Percentiles rank a stretch among this genome's conserved stretches.
phyloP scores from a whole-genome alignment of 2,888 invertebrate genomes.

The Empis stercorea region DNA sequence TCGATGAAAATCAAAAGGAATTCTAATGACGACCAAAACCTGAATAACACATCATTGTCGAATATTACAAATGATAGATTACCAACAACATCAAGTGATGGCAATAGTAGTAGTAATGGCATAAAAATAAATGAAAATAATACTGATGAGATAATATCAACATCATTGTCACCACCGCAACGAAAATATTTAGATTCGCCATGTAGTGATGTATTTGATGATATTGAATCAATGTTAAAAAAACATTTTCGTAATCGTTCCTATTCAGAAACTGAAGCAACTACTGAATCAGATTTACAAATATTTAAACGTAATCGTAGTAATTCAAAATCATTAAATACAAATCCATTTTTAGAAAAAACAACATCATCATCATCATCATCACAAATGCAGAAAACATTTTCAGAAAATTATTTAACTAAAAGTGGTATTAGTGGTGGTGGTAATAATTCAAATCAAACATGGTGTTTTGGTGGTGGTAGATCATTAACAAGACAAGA shows the following conservation, averaged over 20 bases:
- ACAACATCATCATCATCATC: no score
- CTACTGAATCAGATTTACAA: conserved; percentile 18
- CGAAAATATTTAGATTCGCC: conserved; percentile 13
- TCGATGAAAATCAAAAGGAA: no score
- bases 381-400: conserved; percentile 33
- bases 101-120: no score
- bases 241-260: conserved; percentile 24
- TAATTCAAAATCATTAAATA: conserved; percentile 17
- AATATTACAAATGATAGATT: no score
- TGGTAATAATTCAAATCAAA: conserved; percentile 10
- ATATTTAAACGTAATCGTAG: conserved; percentile 20
- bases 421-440: conserved; percentile 10
- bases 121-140: neutral
- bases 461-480: conserved; percentile 30
- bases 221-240: conserved; percentile 11
- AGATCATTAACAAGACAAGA: conserved; percentile 29
- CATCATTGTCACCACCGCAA: neutral
- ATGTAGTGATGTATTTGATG: conserved; percentile 12
- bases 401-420: conserved; percentile 33
- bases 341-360: conserved; percentile 25
- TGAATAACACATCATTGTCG: no score
- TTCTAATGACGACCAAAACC: neutral
- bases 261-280: conserved; percentile 25
- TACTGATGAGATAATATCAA: neutral
- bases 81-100: no score